phyloP scores from a whole-genome alignment of 2,888 invertebrate species.

The Oscheius sp. region DNA sequence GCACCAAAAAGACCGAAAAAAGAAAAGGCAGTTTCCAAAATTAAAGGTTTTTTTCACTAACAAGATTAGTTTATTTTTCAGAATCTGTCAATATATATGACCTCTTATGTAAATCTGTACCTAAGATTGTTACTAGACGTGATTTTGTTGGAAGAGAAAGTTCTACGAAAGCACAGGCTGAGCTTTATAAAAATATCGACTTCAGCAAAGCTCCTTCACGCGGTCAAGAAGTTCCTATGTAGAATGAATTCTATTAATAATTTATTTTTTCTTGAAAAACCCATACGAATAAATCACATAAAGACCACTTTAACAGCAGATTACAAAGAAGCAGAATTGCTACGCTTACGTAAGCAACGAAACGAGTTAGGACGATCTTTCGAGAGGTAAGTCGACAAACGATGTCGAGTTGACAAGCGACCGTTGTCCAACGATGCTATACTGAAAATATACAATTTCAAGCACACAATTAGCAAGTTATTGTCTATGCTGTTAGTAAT shows the following conservation, averaged over 20 bases:
- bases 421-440: conserved; percentile 17
- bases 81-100: conserved; percentile 15
- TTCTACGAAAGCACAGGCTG: conserved; percentile 8
- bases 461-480: no score
- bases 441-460: no score
- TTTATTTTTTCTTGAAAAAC: not conserved
- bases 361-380: not conserved
- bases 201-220: conserved; percentile 10
- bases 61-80: not conserved
- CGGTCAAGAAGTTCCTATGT: conserved; percentile 6
- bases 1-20: not conserved
- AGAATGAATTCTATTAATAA: no score
- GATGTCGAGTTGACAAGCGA: conserved; percentile 19
- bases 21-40: not conserved
- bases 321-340: conserved; percentile 3
- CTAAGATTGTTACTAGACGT: not conserved
- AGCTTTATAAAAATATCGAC: conserved; percentile 23
- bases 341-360: not conserved
- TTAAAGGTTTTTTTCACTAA: not conserved
- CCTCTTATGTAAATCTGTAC: not conserved
- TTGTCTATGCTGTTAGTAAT: no score
- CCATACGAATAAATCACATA: not conserved
- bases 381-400: conserved; percentile 20
- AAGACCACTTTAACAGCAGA: not conserved
- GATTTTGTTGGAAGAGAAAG: conserved; percentile 26